These are phyloP conservation scores for Furcifer pardalis DNA, from an alignment of 2,797 vertebrate genomes.

Conservation along the genomic window DNA sequence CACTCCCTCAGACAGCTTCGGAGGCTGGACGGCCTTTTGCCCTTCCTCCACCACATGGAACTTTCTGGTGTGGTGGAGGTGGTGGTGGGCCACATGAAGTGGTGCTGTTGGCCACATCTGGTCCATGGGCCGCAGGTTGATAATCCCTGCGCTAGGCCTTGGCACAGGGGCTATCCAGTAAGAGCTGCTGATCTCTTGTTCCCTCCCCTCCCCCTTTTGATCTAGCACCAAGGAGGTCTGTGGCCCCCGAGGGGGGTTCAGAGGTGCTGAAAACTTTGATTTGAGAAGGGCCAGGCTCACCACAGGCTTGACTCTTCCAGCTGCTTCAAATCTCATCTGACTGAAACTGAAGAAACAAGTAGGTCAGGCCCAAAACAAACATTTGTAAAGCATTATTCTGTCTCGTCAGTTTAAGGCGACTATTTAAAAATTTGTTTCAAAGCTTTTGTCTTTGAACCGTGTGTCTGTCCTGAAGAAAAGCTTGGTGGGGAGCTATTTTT, in stretches of 20 bases:
- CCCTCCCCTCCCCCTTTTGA: conserved; percentile 16
- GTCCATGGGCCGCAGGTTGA: too few species aligned
- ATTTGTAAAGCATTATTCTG: conserved; percentile 48
- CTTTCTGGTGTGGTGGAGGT: too few species aligned
- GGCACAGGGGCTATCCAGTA: not conserved
- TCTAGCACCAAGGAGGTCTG: conserved; percentile 10
- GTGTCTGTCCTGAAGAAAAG: not conserved
- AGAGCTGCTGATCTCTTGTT: not conserved
- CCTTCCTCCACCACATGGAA: too few species aligned
- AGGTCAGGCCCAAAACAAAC: conserved; percentile 25
- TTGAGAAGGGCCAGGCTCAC: conserved; percentile 26
- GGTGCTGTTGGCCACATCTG: too few species aligned
- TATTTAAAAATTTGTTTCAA: conserved; percentile 8
- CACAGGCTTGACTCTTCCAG: conserved; percentile 33
- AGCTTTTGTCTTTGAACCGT: conserved; percentile 25
- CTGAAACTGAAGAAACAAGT: conserved; percentile 47
- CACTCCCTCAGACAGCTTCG: too few species aligned
- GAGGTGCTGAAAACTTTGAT: conserved; percentile 23
- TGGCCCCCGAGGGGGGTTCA: conserved; percentile 1
- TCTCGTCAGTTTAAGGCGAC: conserved; percentile 25
- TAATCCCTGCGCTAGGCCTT: too few species aligned
- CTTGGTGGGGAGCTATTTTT: not conserved
- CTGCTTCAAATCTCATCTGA: conserved; percentile 39
- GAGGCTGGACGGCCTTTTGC: too few species aligned
- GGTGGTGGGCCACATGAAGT: too few species aligned